Conservation (phyloP, 2,113 vertebrate genomes). For the Lepidothrix coronata region DNA sequence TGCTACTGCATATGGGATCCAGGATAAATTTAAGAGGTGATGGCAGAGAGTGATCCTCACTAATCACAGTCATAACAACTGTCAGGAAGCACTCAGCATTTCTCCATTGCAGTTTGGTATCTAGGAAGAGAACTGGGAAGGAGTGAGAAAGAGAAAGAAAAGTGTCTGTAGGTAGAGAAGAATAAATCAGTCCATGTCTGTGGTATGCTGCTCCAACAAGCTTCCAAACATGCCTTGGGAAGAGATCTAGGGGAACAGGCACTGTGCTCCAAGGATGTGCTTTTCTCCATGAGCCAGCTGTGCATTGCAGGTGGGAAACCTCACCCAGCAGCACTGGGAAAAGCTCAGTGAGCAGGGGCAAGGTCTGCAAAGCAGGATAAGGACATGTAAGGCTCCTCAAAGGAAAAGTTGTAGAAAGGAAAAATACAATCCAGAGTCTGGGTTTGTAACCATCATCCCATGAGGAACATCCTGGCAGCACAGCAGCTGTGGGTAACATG, state of each 20-base stretch:
- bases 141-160: not conserved
- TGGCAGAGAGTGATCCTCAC: not conserved
- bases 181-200: not conserved
- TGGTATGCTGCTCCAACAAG: not conserved
- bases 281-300: not conserved
- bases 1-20: not conserved
- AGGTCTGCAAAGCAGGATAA: not conserved
- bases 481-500: not conserved
- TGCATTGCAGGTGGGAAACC: not conserved
- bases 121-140: not conserved
- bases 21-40: not conserved
- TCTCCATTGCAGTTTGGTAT: not conserved
- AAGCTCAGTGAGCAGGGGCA: not conserved
- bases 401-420: not conserved
- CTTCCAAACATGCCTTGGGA: not conserved
- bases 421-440: not conserved
- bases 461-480: not conserved
- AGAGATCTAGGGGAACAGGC: not conserved
- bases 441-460: not conserved
- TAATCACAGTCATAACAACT: not conserved
- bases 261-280: accelerated
- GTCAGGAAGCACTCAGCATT: not conserved
- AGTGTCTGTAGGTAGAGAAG: not conserved
- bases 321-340: not conserved
- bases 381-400: not conserved